A percentile compares a stretch with the other conserved stretches of the same genome.
These are phyloP conservation scores for Andrena flavipes DNA, from an alignment of 2,888 invertebrate genomes.

Conservation along the genomic window DNA sequence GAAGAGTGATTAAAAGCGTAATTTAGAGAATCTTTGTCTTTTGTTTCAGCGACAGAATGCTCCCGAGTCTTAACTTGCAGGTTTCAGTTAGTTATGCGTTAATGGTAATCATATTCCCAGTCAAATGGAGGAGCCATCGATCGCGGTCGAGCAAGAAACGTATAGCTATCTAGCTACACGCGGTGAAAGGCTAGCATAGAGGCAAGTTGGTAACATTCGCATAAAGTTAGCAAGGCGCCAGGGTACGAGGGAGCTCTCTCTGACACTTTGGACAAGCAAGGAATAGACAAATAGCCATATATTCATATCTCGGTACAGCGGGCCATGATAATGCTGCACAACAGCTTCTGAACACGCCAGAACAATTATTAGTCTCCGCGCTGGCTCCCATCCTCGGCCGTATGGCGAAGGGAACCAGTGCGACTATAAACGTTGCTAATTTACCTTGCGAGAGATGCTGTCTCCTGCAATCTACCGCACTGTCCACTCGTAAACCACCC, in stretches of 20 bases:
- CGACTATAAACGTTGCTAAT: conserved; percentile 4
- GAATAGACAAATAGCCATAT: conserved; percentile 26
- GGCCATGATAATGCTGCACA: conserved; percentile 18
- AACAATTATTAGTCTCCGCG: conserved; percentile 23
- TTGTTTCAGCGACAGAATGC: too few species aligned
- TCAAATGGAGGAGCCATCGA: background rate
- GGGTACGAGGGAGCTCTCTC: conserved; percentile 4
- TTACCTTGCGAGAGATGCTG: background rate
- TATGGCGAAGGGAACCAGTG: background rate
- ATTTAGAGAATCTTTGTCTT: too few species aligned
- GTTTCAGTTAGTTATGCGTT: background rate
- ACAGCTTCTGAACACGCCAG: conserved; percentile 17
- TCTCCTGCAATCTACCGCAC: background rate
- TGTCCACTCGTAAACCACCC: background rate
- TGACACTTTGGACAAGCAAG: conserved; percentile 34
- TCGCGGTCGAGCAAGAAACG: background rate
- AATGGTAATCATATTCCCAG: background rate
- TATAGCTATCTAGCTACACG: background rate
- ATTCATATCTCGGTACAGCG: background rate
- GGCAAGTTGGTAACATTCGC: conserved; percentile 9
- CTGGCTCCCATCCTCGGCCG: background rate
- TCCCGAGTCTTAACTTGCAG: too few species aligned
- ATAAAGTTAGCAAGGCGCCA: conserved; percentile 6
- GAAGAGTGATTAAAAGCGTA: too few species aligned
- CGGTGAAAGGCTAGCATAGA: background rate